Evolutionary conservation across 2,888 invertebrate species (phyloP).

Genomic region (Spicauda simplicius): DNA sequence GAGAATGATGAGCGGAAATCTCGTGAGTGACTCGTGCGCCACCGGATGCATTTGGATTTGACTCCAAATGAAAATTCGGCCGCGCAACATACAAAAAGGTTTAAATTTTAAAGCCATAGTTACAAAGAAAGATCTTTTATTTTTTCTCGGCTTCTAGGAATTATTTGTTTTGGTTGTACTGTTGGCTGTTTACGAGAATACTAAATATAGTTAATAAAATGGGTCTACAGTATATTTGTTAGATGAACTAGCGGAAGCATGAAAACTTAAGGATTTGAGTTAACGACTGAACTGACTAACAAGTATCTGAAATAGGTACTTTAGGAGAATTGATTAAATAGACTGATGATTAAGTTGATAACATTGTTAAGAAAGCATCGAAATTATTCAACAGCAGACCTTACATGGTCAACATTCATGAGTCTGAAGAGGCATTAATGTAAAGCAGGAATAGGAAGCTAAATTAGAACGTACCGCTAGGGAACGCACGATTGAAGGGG

Average conservation of each 20-base stretch:
- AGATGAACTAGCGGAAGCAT: no score
- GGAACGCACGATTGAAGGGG: conserved; percentile 40
- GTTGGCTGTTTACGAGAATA: no score
- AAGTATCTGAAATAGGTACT: no score
- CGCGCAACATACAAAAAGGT: not conserved
- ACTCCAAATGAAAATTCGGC: conserved; percentile 29
- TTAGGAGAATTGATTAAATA: not conserved
- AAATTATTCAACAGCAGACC: not conserved
- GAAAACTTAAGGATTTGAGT: no score
- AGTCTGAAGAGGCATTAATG: not conserved
- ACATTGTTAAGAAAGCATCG: not conserved
- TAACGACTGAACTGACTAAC: no score
- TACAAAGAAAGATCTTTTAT: no score
- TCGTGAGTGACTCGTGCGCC: conserved; percentile 40
- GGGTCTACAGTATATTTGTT: no score
- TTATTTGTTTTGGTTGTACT: no score
- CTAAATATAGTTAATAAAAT: no score
- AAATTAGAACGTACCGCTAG: conserved; percentile 44
- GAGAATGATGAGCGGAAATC: conserved; percentile 45
- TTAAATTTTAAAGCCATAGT: no score
- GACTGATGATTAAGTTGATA: not conserved
- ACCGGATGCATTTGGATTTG: conserved; percentile 43
- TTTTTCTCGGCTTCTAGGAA: no score
- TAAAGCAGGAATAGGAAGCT: conserved; percentile 38
- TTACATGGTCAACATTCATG: not conserved